A percentile compares a stretch with the other conserved stretches of the same genome.
phyloP scores from a whole-genome alignment of 2,113 vertebrate species.

The Pomatostomus ruficeps region DNA sequence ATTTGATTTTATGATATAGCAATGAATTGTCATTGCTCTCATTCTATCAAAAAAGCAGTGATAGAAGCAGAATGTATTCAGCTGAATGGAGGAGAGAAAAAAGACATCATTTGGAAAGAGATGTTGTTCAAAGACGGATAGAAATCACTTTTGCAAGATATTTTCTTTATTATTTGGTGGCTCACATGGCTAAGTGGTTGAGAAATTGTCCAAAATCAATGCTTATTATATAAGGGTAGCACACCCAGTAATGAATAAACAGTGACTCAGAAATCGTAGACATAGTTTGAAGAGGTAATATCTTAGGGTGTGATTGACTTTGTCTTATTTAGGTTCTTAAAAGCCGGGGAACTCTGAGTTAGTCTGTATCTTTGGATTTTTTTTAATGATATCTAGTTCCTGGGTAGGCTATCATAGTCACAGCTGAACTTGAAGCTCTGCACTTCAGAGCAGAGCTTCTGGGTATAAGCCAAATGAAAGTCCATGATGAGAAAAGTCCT shows the following conservation, averaged over 20 bases:
- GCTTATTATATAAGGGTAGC: slow-evolving; percentile 24
- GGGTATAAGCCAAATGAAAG: not conserved
- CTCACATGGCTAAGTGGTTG: slow-evolving; percentile 2
- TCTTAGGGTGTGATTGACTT: not conserved
- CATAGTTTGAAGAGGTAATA: not conserved
- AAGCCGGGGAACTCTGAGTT: not conserved
- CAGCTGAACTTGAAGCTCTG: not conserved
- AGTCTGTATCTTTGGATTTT: not conserved
- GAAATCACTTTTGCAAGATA: not conserved
- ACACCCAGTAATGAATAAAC: slow-evolving; percentile 47
- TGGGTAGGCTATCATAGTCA: not conserved
- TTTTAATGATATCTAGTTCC: not conserved
- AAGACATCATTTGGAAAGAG: not conserved
- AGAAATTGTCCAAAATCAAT: slow-evolving; percentile 47
- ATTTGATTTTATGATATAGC: not conserved
- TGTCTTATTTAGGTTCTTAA: not conserved
- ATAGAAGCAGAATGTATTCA: not conserved
- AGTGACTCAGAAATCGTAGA: slow-evolving; percentile 11
- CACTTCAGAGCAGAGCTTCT: too few relatives aligned
- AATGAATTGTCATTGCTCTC: not conserved
- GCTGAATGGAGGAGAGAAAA: not conserved
- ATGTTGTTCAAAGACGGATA: not conserved
- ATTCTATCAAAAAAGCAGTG: not conserved
- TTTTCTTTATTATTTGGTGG: slow-evolving; percentile 37
- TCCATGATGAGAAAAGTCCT: not conserved